A percentile compares a stretch with the other conserved stretches of the same genome.
These are phyloP conservation scores for Amphipyra berbera DNA, from an alignment of 2,888 invertebrate genomes.

Conservation along the genomic window DNA sequence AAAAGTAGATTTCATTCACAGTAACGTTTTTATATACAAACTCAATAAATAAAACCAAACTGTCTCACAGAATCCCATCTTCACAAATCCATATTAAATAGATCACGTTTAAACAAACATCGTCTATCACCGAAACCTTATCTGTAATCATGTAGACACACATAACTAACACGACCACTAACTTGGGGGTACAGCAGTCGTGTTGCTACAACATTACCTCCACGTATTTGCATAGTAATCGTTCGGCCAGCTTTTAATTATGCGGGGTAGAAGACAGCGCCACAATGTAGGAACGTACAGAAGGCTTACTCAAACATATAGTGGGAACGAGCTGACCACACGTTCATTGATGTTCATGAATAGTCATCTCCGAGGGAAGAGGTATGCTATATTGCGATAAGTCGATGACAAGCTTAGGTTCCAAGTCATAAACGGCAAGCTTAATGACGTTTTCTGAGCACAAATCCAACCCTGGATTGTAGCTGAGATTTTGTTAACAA, in stretches of 20 bases:
- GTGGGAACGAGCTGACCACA: no score
- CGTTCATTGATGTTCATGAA: no score
- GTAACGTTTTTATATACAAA: no score
- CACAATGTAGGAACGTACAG: neutral
- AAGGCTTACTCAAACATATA: constrained; percentile 18
- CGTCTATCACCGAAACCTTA: constrained; percentile 54
- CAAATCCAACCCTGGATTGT: no score
- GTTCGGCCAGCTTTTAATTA: constrained; percentile 80
- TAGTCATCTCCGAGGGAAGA: neutral
- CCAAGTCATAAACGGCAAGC: no score
- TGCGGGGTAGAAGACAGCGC: constrained; percentile 55
- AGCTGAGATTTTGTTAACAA: no score
- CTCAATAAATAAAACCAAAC: constrained; percentile 1
- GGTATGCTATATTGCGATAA: no score
- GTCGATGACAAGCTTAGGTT: no score
- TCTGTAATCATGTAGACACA: constrained; percentile 58
- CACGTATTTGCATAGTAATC: constrained; percentile 85
- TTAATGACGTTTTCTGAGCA: no score
- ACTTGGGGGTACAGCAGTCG: constrained; percentile 63
- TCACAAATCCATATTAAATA: constrained; percentile 15
- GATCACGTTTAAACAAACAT: constrained; percentile 26
- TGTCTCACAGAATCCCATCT: constrained; percentile 8
- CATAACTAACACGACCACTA: constrained; percentile 52
- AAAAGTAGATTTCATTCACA: no score
- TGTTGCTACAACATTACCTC: constrained; percentile 74